These are phyloP conservation scores for Cyphomyrus plagiostoma DNA, from an alignment of 2,113 vertebrate genomes.

Conservation along the genomic window DNA sequence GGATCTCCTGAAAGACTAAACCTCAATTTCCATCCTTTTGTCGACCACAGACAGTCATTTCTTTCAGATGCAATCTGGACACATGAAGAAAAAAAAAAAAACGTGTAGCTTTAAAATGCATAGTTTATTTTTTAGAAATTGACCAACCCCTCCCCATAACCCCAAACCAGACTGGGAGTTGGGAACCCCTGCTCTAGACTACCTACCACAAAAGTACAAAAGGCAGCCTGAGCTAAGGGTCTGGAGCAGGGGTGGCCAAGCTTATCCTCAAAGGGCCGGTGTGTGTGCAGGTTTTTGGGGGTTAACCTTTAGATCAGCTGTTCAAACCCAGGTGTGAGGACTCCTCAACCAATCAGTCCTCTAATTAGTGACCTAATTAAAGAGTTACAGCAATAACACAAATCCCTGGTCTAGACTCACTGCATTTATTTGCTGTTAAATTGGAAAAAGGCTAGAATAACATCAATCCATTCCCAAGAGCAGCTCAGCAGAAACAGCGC, in stretches of 20 bases:
- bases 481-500: not conserved
- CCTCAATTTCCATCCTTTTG: not conserved
- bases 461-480: not conserved
- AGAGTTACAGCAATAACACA: not conserved
- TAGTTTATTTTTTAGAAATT: not conserved
- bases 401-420: not conserved
- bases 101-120: not conserved
- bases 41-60: not conserved
- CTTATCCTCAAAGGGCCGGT: not conserved
- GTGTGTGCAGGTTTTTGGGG: not conserved
- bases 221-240: not conserved
- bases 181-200: not conserved
- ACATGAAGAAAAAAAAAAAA: not conserved
- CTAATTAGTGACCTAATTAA: not conserved
- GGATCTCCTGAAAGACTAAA: not conserved
- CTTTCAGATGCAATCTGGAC: not conserved
- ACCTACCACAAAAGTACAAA: not conserved
- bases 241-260: not conserved
- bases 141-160: not conserved
- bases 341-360: not conserved
- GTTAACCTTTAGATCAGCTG: not conserved
- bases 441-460: not conserved
- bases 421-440: not conserved
- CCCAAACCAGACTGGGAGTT: not conserved
- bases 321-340: not conserved